Evolutionary conservation across 2,888 invertebrate genomes (phyloP).

Genomic region (Orchesellides sinensis): DNA sequence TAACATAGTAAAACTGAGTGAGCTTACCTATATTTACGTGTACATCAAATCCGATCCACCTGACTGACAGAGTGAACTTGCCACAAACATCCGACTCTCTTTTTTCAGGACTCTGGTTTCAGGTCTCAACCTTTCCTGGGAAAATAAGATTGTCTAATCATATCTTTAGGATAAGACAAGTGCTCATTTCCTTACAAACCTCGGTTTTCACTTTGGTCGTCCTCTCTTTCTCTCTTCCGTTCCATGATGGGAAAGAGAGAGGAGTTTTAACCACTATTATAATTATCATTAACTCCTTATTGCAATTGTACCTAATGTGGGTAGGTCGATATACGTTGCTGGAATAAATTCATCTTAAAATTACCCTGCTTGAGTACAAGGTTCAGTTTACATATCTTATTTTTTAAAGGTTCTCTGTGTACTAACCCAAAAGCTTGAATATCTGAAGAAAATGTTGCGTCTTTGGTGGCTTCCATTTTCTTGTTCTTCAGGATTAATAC

Average conservation of each 20-base stretch:
- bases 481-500: constrained; percentile 41
- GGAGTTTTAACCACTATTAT: constrained; percentile 29
- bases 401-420: constrained; percentile 4
- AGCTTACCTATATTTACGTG: neutral
- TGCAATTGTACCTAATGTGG: no score
- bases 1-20: neutral
- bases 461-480: constrained; percentile 55
- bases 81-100: constrained; percentile 8
- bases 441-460: constrained; percentile 15
- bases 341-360: neutral
- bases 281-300: constrained; percentile 27
- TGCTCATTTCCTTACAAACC: constrained; percentile 41
- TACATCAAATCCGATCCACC: constrained; percentile 3
- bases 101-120: neutral
- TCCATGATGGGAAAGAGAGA: constrained; percentile 37
- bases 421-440: neutral
- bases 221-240: no score
- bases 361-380: neutral
- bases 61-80: constrained; percentile 45
- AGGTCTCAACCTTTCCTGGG: no score
- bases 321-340: constrained; percentile 7
- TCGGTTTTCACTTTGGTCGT: neutral
- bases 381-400: neutral
- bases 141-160: constrained; percentile 37
- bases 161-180: constrained; percentile 20